Evolutionary conservation across 53 echinoderm and acorn worm genomes (phyloP).

Genomic region (Holothuria leucospilota): DNA sequence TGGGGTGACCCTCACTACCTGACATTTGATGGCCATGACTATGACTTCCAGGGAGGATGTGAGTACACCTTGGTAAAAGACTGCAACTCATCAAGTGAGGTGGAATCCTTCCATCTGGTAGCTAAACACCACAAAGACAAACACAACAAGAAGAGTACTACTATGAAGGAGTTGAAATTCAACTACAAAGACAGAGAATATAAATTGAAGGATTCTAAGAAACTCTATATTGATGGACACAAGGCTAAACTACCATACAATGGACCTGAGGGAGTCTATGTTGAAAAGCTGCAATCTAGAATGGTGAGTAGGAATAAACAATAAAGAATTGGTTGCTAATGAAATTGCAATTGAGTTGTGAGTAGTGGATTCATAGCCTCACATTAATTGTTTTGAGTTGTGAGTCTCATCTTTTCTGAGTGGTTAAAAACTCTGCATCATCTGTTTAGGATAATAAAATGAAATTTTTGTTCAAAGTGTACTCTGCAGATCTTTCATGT

Average conservation of each 20-base stretch:
- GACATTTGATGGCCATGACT: conserved; percentile 78
- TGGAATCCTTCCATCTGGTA: conserved; percentile 36
- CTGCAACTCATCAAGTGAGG: conserved; percentile 17
- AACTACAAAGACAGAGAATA: conserved; percentile 31
- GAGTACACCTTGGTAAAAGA: conserved; percentile 78
- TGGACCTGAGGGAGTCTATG: conserved; percentile 25
- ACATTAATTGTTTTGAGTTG: too few species aligned
- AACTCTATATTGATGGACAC: conserved; percentile 43
- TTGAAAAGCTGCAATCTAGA: conserved; percentile 29
- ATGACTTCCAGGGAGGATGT: conserved; percentile 81
- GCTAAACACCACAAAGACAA: conserved; percentile 49
- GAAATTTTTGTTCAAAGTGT: too few species aligned
- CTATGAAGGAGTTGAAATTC: conserved; percentile 31
- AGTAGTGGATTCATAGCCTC: too few species aligned
- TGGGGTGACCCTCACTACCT: conserved; percentile 91
- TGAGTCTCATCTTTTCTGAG: too few species aligned
- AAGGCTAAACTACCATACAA: conserved; percentile 47
- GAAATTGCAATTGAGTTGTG: too few species aligned
- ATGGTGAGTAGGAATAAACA: neutral
- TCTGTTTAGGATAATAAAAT: too few species aligned
- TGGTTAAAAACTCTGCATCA: too few species aligned
- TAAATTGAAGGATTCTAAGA: conserved; percentile 31
- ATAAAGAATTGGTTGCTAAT: too few species aligned
- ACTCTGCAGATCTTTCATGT: too few species aligned
- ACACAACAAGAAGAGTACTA: conserved; percentile 27